phyloP scores from a whole-genome alignment of 1,140 invertebrate genomes.

The Pissodes strobi region DNA sequence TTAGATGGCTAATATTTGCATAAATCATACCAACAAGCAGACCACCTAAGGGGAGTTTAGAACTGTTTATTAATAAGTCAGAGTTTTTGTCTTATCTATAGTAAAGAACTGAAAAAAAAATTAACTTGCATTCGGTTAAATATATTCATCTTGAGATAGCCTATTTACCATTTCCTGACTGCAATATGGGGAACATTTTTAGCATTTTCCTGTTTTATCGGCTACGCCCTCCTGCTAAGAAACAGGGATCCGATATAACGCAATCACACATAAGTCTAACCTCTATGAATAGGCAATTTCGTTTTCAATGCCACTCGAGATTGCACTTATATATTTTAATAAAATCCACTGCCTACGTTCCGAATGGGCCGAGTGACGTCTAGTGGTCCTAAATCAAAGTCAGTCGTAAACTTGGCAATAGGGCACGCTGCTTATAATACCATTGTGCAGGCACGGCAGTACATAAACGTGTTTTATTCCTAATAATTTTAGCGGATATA shows the following conservation, averaged over 20 bases:
- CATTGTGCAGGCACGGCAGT: conserved; percentile 29
- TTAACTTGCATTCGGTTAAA: too few relatives aligned
- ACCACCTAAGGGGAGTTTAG: too few relatives aligned
- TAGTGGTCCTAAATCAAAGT: conserved; percentile 38
- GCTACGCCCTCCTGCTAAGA: too few relatives aligned
- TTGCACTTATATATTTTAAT: conserved; percentile 37
- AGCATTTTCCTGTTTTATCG: too few relatives aligned
- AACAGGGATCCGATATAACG: conserved; percentile 3
- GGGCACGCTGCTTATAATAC: conserved; percentile 32
- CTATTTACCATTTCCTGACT: too few relatives aligned
- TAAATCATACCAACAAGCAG: too few relatives aligned
- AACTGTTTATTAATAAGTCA: too few relatives aligned
- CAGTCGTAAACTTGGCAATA: conserved; percentile 34
- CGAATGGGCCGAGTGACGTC: conserved; percentile 22
- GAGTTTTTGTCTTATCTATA: too few relatives aligned
- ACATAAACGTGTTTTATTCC: conserved; percentile 35
- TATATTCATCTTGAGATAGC: too few relatives aligned
- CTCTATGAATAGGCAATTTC: conserved; percentile 35
- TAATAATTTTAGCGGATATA: conserved; percentile 34
- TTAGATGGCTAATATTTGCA: too few relatives aligned
- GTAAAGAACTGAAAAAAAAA: too few relatives aligned
- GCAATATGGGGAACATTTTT: too few relatives aligned
- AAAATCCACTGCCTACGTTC: conserved; percentile 34
- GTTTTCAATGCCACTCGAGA: conserved; percentile 32
- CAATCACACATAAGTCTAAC: conserved; percentile 29